A percentile compares a stretch with the other conserved stretches of the same genome.
phyloP scores from a whole-genome alignment of 2,797 vertebrate species.

The Falco cherrug region DNA sequence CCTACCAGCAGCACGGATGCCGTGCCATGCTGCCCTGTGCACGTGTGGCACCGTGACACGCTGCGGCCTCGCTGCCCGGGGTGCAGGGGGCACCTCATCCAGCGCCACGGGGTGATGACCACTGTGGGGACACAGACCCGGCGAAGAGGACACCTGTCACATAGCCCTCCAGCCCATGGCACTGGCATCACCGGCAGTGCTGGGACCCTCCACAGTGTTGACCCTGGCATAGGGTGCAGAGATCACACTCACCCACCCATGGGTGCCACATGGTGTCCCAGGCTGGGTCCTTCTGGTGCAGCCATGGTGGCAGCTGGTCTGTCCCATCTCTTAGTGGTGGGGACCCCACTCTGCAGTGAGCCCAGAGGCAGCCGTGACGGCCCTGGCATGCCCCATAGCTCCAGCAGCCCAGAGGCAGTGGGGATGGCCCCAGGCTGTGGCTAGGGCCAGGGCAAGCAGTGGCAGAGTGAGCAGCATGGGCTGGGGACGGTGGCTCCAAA shows the following conservation, averaged over 20 bases:
- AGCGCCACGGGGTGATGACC: not conserved
- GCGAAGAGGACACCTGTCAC: not conserved
- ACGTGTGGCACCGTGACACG: rapidly evolving
- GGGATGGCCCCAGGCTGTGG: not conserved
- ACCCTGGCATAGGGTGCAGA: not conserved
- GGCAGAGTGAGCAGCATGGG: rapidly evolving
- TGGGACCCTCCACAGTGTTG: rapidly evolving
- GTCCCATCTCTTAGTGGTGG: not conserved
- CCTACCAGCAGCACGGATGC: rapidly evolving
- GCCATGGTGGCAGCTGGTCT: not conserved
- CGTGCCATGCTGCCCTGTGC: rapidly evolving
- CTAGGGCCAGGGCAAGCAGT: not conserved
- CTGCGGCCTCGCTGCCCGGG: rapidly evolving
- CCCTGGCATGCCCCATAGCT: rapidly evolving
- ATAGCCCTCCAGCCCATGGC: not conserved
- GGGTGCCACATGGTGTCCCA: not conserved
- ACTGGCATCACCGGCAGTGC: not conserved
- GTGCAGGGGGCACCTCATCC: not conserved
- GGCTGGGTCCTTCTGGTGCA: not conserved
- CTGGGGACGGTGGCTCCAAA: not conserved
- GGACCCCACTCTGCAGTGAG: not conserved
- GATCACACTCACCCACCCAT: not conserved
- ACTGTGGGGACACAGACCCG: rapidly evolving
- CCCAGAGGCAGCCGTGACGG: too few relatives aligned
- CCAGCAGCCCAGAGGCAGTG: rapidly evolving